Conservation (phyloP, 2,888 invertebrate genomes). For the Stenolophus ochropezus region DNA sequence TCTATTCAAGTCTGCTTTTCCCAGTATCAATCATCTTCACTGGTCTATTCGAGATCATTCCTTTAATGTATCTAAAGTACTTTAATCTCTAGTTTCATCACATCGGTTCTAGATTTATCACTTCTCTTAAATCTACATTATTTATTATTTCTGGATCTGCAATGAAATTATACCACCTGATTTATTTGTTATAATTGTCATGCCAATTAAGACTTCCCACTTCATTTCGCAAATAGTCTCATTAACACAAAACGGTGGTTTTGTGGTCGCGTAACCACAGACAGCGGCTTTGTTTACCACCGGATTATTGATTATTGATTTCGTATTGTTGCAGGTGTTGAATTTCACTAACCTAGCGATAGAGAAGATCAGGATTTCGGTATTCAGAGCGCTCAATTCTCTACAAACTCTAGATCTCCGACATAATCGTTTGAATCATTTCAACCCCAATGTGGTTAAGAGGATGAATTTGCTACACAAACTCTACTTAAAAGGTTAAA, state of each 20-base stretch:
- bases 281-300: background rate
- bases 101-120: too few relatives aligned
- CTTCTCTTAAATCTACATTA: too few relatives aligned
- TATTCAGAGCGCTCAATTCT: constrained; percentile 62
- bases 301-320: background rate
- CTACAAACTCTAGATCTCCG: constrained; percentile 64
- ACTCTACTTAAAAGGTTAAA: constrained; percentile 47
- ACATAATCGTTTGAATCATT: constrained; percentile 59
- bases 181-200: too few relatives aligned
- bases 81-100: too few relatives aligned
- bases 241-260: background rate
- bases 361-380: constrained; percentile 62
- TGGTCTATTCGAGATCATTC: too few relatives aligned
- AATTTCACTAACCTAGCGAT: constrained; percentile 63
- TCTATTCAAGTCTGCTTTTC: too few relatives aligned
- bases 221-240: background rate
- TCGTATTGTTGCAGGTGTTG: constrained; percentile 62
- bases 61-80: too few relatives aligned
- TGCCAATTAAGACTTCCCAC: background rate
- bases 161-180: too few relatives aligned
- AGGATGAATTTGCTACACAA: constrained; percentile 32
- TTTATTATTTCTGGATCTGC: too few relatives aligned
- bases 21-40: too few relatives aligned
- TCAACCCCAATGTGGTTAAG: constrained; percentile 37
- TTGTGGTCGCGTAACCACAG: background rate